Evolutionary conservation across 2,797 vertebrate genomes (phyloP).

Genomic region (Typhlichthys eigenmanni): DNA sequence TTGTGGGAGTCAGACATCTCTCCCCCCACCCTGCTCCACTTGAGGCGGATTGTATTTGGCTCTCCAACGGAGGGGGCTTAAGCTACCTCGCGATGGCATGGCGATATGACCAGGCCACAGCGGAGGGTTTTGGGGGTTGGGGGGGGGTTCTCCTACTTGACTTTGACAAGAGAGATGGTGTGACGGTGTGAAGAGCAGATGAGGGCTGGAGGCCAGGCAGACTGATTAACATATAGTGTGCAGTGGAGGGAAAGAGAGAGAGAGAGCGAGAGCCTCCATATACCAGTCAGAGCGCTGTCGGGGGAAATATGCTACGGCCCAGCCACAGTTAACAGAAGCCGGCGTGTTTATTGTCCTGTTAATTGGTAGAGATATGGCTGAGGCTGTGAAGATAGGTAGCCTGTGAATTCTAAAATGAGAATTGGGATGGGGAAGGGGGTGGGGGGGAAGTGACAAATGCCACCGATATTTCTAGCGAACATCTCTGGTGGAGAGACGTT

Average conservation of each 20-base stretch:
- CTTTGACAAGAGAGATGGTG: constrained; percentile 57
- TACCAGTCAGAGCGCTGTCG: constrained; percentile 48
- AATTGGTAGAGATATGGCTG: constrained; percentile 68
- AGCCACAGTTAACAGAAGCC: constrained; percentile 62
- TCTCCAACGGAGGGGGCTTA: constrained; percentile 44
- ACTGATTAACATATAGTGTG: not conserved
- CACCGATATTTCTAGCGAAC: constrained; percentile 34
- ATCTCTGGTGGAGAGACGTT: constrained; percentile 19
- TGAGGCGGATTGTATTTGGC: constrained; percentile 61
- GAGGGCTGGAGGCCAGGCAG: not conserved
- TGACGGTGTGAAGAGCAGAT: constrained; percentile 19
- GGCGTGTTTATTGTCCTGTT: constrained; percentile 70
- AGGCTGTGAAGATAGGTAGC: constrained; percentile 48
- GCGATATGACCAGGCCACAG: constrained; percentile 39
- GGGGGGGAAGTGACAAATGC: constrained; percentile 35
- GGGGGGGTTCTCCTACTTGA: constrained; percentile 50
- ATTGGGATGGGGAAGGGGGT: constrained; percentile 24
- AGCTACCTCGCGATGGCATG: constrained; percentile 47
- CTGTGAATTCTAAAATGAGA: constrained; percentile 32
- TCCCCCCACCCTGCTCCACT: constrained; percentile 40
- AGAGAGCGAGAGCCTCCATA: constrained; percentile 42
- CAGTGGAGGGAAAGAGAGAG: constrained; percentile 10
- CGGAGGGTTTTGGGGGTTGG: constrained; percentile 10
- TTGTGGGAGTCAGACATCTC: constrained; percentile 37
- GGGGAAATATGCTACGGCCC: constrained; percentile 63